These are phyloP conservation scores for Standfussiana lucernea DNA, from an alignment of 2,888 invertebrate genomes.

Conservation along the genomic window DNA sequence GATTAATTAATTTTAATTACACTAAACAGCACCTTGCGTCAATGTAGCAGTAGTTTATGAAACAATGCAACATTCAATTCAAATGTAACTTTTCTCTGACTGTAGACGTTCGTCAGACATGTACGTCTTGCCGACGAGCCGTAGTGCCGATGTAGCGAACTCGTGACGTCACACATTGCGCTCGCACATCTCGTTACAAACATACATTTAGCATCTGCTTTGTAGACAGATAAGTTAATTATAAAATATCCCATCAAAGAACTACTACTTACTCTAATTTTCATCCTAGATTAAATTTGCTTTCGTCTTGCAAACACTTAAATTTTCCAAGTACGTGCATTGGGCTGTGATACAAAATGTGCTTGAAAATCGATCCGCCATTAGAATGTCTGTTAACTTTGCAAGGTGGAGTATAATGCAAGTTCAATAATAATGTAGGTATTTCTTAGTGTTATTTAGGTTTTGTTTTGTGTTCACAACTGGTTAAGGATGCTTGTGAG, in stretches of 20 bases:
- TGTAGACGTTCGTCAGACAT: slow-evolving; percentile 25
- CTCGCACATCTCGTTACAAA: slow-evolving; percentile 20
- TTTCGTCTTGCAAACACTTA: slow-evolving; percentile 62
- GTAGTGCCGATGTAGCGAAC: slow-evolving; percentile 28
- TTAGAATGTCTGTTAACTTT: slow-evolving; percentile 58
- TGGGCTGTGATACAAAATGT: slow-evolving; percentile 73
- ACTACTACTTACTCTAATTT: slow-evolving; percentile 59
- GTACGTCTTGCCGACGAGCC: slow-evolving; percentile 17
- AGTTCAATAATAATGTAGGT: slow-evolving; percentile 76
- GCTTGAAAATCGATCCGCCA: slow-evolving; percentile 70
- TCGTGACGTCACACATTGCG: slow-evolving; percentile 1
- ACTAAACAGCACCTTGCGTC: slow-evolving; percentile 45
- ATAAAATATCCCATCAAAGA: slow-evolving; percentile 53
- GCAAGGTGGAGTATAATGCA: slow-evolving; percentile 63
- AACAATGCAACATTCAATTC: slow-evolving; percentile 32
- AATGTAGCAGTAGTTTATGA: slow-evolving; percentile 52
- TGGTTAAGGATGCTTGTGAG: slow-evolving; percentile 85
- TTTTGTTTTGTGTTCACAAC: slow-evolving; percentile 85
- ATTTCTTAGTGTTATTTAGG: slow-evolving; percentile 83
- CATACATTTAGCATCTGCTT: slow-evolving; percentile 57
- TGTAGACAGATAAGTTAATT: slow-evolving; percentile 55
- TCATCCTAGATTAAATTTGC: slow-evolving; percentile 48
- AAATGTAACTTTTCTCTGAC: slow-evolving; percentile 58
- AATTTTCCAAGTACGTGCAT: slow-evolving; percentile 63
- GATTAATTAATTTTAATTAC: slow-evolving; percentile 53